phyloP scores from a whole-genome alignment of 2,797 vertebrate species.

The Huso huso region DNA sequence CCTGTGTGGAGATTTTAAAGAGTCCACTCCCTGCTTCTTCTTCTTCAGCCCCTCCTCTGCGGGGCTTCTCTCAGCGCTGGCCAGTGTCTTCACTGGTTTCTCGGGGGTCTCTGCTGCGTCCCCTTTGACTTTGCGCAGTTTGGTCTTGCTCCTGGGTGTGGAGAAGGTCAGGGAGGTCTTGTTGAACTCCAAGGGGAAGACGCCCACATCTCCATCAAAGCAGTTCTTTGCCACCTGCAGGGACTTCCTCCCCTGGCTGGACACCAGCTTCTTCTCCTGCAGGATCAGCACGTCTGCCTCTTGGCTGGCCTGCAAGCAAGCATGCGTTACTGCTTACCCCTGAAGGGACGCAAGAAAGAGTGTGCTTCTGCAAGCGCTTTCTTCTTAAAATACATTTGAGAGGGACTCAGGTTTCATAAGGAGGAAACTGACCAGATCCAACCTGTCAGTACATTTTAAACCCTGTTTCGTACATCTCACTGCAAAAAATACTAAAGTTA shows the following conservation, averaged over 20 bases:
- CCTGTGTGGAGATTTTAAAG: no score
- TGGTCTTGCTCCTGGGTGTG: conserved; percentile 61
- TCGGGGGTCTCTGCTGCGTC: conserved; percentile 33
- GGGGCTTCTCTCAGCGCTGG: conserved; percentile 17
- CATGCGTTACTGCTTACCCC: no score
- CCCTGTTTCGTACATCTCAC: no score
- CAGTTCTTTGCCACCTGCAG: conserved; percentile 94
- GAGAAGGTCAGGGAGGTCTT: conserved; percentile 86
- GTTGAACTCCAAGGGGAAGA: conserved; percentile 89
- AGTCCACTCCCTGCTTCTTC: no score
- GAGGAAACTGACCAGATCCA: no score
- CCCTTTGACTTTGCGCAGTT: conserved; percentile 68
- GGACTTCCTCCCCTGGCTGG: conserved; percentile 78
- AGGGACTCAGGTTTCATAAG: no score
- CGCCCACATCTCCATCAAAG: conserved; percentile 87
- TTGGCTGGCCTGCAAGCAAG: conserved; percentile 77
- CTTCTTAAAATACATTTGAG: no score
- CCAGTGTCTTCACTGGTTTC: conserved; percentile 28
- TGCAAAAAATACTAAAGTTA: no score
- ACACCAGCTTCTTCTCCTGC: conserved; percentile 86
- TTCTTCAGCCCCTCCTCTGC: conserved; percentile 17
- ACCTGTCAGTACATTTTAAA: no score
- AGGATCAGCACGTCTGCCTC: conserved; percentile 95
- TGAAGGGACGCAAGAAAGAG: no score
- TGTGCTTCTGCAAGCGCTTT: no score